Base-by-base conservation (phyloP, 2,888 invertebrate genomes). In the Tenthredo mesomela region DNA sequence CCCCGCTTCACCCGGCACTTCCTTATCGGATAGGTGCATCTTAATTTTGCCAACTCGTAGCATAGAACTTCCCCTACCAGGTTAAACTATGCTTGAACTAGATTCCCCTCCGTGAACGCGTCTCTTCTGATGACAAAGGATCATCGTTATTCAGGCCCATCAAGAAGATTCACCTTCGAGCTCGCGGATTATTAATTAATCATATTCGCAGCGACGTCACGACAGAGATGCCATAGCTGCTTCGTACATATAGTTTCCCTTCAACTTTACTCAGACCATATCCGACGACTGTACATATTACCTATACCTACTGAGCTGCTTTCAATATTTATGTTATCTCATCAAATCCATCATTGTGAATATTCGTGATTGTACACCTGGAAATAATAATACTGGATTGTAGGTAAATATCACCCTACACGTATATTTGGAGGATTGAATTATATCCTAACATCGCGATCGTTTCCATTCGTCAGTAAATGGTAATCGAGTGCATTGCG, bases 1-100 rank as follows among this genome's bases (percentile, higher is more conserved):
- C 47, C 47, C 15, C n/a, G 7, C 75, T 75, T 75, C 47, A 18
- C 43, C 29, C 25, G 7, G 12, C 25, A 54, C 18, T 43, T 43
- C 29, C 47, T 21, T 47, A 15, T 29, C 75, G 47, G 29, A n/a
- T 47, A 75, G n/a, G n/a, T n/a, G n/a, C 25, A 47, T 47, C 43
- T 50, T 29, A 75, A 75, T 75, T 75, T 12, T 37, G 75, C 25
- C 18, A 75, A 47, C 75, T 75, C 47, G 75, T 10, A 50, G 5
- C 43, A 47, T 10, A 50, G 75, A 75, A 75, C 47, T 33, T 75
- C 15, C 29, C 15, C 29, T 15, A 47, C 47, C 12, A n/a, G 12
- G 75, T 25, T 75, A 9, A 75, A 18, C 47, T 75, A 25, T 47
- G 47, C 43, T 33, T 50, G 75, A 29, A 47, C 25, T 5, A 25